Evolutionary conservation across 2,797 vertebrate species (phyloP).

Genomic region (Enteromius argenteus): DNA sequence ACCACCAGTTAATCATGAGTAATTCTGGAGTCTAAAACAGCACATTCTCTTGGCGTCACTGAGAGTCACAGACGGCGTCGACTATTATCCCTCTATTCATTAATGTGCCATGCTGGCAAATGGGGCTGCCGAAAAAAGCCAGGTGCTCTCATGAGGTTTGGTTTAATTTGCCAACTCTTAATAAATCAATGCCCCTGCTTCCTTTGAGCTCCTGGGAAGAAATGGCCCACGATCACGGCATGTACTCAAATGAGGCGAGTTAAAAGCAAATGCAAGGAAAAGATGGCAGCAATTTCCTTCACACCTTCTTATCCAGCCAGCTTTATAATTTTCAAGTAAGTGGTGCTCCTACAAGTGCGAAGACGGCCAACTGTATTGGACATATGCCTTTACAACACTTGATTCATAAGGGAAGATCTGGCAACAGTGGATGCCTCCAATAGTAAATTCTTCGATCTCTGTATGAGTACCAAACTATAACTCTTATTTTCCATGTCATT

Average conservation of each 20-base stretch:
- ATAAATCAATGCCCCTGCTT: slow-evolving; percentile 47
- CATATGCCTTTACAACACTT: slow-evolving; percentile 4
- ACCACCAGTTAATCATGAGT: slow-evolving; percentile 5
- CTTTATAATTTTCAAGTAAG: background rate
- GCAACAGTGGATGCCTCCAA: slow-evolving; percentile 14
- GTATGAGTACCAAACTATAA: background rate
- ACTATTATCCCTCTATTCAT: slow-evolving; percentile 46
- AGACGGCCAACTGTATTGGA: slow-evolving; percentile 9
- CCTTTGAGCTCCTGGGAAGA: slow-evolving; percentile 2
- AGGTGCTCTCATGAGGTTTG: slow-evolving; percentile 21
- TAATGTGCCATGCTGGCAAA: slow-evolving; percentile 38
- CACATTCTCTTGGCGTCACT: slow-evolving; percentile 5
- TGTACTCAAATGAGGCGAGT: background rate
- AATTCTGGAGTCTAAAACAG: slow-evolving; percentile 2
- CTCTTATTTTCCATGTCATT: background rate
- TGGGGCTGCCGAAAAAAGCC: slow-evolving; percentile 27
- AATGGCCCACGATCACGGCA: background rate
- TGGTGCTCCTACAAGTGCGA: slow-evolving; percentile 2
- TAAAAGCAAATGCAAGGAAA: slow-evolving; percentile 15
- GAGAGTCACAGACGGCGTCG: slow-evolving; percentile 5
- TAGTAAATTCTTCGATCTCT: background rate
- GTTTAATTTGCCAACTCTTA: slow-evolving; percentile 13
- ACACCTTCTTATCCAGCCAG: background rate
- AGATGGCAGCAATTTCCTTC: slow-evolving; percentile 1
- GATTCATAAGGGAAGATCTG: slow-evolving; percentile 31